Conservation (phyloP, 2,888 invertebrate species). For the Drosophila peninsularis region DNA sequence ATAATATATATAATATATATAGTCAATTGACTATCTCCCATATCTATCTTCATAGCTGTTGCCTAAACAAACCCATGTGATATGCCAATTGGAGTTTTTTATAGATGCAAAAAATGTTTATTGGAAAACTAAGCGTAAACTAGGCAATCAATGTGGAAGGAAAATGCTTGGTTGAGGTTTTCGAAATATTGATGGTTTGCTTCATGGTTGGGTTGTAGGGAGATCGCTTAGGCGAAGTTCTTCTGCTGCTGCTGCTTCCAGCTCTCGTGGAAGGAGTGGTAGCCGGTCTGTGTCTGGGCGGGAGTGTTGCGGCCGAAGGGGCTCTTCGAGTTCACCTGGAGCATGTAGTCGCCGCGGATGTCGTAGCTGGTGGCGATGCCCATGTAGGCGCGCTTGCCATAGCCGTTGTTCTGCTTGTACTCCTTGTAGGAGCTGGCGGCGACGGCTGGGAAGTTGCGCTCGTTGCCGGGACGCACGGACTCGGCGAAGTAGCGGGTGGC, state of each 20-base stretch:
- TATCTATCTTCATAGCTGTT: too few relatives aligned
- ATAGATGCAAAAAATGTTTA: constrained; percentile 50
- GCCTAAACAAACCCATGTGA: background rate
- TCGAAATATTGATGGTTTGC: constrained; percentile 3
- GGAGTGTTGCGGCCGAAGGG: constrained; percentile 82
- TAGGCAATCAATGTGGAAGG: constrained; percentile 40
- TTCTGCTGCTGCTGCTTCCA: constrained; percentile 54
- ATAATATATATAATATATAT: too few relatives aligned
- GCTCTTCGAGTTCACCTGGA: constrained; percentile 80
- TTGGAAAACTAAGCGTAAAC: constrained; percentile 54
- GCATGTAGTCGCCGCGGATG: constrained; percentile 81
- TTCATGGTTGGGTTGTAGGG: background rate
- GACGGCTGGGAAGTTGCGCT: constrained; percentile 82
- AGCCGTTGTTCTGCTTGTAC: constrained; percentile 79
- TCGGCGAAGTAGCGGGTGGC: constrained; percentile 83
- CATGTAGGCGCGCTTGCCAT: constrained; percentile 82
- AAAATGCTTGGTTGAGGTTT: constrained; percentile 31
- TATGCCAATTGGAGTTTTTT: background rate
- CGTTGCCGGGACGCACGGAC: constrained; percentile 81
- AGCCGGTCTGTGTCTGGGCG: constrained; percentile 69
- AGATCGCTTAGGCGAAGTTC: constrained; percentile 36
- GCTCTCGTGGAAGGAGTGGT: constrained; percentile 64
- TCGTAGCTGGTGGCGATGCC: constrained; percentile 76
- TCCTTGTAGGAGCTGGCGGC: constrained; percentile 79
- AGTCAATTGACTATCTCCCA: too few relatives aligned